Percentiles rank a stretch among this genome's conserved stretches.
Evolutionary conservation across 2,113 vertebrate species (phyloP).

Genomic region (Cettia cetti): DNA sequence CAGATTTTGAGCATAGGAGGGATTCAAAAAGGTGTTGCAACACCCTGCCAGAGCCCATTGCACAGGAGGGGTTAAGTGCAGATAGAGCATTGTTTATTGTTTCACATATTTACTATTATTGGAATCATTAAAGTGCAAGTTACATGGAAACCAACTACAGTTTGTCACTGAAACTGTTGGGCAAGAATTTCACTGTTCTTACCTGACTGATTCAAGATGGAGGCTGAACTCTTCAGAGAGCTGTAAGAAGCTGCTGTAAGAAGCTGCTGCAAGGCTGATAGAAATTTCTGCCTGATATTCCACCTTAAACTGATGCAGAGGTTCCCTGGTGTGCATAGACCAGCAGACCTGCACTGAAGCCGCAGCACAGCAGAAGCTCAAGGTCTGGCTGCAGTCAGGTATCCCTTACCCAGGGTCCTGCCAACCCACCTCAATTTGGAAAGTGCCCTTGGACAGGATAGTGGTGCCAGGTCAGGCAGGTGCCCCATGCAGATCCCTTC

Average conservation of each 20-base stretch:
- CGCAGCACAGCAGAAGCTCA: background rate
- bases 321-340: background rate
- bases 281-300: background rate
- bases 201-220: background rate
- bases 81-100: background rate
- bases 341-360: background rate
- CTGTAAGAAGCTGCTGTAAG: background rate
- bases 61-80: background rate
- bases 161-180: background rate
- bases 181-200: background rate
- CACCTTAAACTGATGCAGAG: background rate
- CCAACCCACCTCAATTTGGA: background rate
- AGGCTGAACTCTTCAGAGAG: background rate
- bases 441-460: rapidly evolving
- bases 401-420: background rate
- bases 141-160: background rate
- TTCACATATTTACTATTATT: background rate
- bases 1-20: background rate
- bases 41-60: background rate
- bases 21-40: background rate
- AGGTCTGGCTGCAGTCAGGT: rapidly evolving
- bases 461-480: background rate
- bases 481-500: rapidly evolving
- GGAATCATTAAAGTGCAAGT: background rate
- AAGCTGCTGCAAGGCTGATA: background rate